Base-by-base conservation (phyloP, 2,113 vertebrate genomes). In the Urocolius indicus region DNA sequence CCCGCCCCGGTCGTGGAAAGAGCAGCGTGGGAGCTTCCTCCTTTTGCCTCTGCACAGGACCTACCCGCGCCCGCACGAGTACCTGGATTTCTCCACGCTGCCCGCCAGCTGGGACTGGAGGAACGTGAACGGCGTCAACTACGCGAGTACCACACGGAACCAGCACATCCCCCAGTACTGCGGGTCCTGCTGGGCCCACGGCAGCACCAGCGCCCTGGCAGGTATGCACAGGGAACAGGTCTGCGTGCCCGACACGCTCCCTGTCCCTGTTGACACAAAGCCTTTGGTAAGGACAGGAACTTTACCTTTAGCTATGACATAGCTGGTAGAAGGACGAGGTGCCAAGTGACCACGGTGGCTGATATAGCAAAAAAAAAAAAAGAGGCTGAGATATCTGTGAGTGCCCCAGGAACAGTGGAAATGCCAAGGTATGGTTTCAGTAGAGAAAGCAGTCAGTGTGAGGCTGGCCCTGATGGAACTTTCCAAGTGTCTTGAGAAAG, bases 131-230 rank as follows among this genome's bases (percentile, higher is more conserved):
- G 99, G 99, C 1, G 89, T 96, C 86, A 99, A 99, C 89, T 99
- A 97, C 0, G 99, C 95, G 89, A 99, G 99, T 84, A 97, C 98
- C 14, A 99, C 99, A 5, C 98, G 99, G 51, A 99, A 99, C 97
- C 99, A 99, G 98, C 99, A 99, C 98, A 99, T 99, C 77, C 99
- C 99, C 0, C 99, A 99, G 98, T 99, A 99, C 98, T 99, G 99
- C 22, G 99, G 99, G 17, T 99, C 99, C 68, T 99, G 99, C 97
- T 99, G 99, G 99, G 99, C 99, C 3, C 99, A 99, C 3, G 99
- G 99, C 84, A 99, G 98, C 98, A 99, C 99, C 93, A 99, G 99
- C 2, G 99, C 99, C 5, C 83, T 99, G 90, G 99, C 99, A 94
- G 99, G 99, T 99, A 97, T 6, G 45, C 23, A 18, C 4, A 9